Evolutionary conservation across 2,113 vertebrate genomes (phyloP).

Genomic region (Leptobrachium leishanense): DNA sequence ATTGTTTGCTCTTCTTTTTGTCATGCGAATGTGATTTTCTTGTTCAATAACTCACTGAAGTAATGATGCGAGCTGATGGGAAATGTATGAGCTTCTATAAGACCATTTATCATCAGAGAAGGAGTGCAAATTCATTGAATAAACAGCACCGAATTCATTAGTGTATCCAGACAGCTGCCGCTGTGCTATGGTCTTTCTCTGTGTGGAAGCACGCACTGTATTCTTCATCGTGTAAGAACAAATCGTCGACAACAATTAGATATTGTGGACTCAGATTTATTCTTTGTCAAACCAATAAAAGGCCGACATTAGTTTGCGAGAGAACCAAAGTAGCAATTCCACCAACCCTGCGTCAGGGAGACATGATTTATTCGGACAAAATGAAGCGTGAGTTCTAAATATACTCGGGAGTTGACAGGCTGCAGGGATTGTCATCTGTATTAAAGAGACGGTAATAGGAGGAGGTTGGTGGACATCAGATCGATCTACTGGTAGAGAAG

Average conservation of each 20-base stretch:
- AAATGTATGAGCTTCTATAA: slow-evolving; percentile 49
- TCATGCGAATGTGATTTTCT: slow-evolving; percentile 49
- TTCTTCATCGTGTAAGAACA: slow-evolving; percentile 39
- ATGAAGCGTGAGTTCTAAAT: not conserved
- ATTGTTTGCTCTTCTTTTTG: slow-evolving; percentile 52
- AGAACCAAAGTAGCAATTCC: not conserved
- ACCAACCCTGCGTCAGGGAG: not conserved
- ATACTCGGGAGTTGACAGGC: too few relatives aligned
- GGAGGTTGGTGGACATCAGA: too few relatives aligned
- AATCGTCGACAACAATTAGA: slow-evolving; percentile 46
- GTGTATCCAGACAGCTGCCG: slow-evolving; percentile 49
- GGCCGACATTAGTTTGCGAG: not conserved
- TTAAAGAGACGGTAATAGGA: too few relatives aligned
- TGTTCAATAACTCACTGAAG: slow-evolving; percentile 55
- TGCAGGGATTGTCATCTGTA: too few relatives aligned
- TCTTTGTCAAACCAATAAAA: slow-evolving; percentile 34
- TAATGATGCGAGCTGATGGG: slow-evolving; percentile 50
- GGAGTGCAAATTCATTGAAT: slow-evolving; percentile 44
- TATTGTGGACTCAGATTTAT: slow-evolving; percentile 24
- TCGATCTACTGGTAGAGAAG: too few relatives aligned
- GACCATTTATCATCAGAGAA: slow-evolving; percentile 50
- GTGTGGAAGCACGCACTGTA: slow-evolving; percentile 22
- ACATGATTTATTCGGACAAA: not conserved
- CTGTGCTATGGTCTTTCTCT: slow-evolving; percentile 45
- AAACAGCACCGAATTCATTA: slow-evolving; percentile 51